These are phyloP conservation scores for Synergus gifuensis DNA, from an alignment of 2,888 invertebrate species.

Conservation along the genomic window DNA sequence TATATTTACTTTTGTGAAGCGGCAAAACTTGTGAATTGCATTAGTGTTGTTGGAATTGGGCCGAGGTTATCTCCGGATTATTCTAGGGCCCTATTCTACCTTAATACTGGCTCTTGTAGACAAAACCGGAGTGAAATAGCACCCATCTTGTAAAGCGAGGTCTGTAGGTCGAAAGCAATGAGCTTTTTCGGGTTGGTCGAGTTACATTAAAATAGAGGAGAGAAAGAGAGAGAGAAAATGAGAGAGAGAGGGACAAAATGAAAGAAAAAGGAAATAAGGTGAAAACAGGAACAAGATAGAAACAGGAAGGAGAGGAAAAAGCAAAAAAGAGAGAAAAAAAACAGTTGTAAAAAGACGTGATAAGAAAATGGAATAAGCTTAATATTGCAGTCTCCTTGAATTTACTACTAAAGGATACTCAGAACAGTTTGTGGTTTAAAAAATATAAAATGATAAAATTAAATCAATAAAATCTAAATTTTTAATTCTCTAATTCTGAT, in stretches of 20 bases:
- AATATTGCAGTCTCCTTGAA: background rate
- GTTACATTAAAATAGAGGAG: background rate
- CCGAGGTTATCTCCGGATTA: conserved; percentile 26
- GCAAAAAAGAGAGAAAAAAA: background rate
- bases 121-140: conserved; percentile 20
- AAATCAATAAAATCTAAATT: background rate
- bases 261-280: background rate
- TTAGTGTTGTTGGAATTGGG: conserved; percentile 5
- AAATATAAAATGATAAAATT: background rate
- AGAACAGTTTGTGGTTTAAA: background rate
- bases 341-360: background rate
- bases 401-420: background rate
- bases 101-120: background rate
- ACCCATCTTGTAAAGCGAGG: background rate
- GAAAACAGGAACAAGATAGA: conserved; percentile 1
- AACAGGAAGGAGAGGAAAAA: background rate
- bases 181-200: conserved; percentile 7
- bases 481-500: too few relatives aligned
- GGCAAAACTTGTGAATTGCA: background rate
- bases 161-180: background rate
- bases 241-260: background rate
- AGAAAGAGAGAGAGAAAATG: background rate
- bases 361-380: background rate
- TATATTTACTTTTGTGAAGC: background rate
- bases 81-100: background rate